phyloP scores from a whole-genome alignment of 2,797 vertebrate genomes.

The Platyrinchus mystaceus region DNA sequence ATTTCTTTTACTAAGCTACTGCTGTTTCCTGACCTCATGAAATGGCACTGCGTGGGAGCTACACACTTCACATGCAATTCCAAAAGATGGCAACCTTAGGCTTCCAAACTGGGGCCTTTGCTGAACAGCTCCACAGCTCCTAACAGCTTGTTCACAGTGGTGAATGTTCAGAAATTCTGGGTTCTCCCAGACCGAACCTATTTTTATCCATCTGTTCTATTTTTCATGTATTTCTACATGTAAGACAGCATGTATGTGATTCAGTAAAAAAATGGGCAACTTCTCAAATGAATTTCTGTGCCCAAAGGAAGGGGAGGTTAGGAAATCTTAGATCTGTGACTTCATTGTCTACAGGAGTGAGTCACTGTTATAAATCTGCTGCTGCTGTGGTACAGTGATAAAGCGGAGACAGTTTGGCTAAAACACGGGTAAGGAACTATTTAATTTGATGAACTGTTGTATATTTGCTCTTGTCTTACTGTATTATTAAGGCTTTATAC shows the following conservation, averaged over 20 bases:
- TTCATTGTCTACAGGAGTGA: not conserved
- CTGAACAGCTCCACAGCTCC: not conserved
- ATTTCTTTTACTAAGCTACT: not conserved
- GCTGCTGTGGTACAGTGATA: not conserved
- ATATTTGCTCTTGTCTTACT: not conserved
- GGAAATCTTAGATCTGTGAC: not conserved
- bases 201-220: not conserved
- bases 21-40: not conserved
- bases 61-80: conserved; percentile 33
- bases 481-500: not conserved
- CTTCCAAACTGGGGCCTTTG: conserved; percentile 3
- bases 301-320: not conserved
- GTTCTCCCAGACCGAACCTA: not conserved
- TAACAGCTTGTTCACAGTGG: not conserved
- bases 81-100: conserved; percentile 59
- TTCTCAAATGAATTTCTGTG: not conserved
- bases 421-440: not conserved
- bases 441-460: not conserved
- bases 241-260: not conserved
- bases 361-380: not conserved
- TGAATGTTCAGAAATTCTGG: not conserved
- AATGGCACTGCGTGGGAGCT: not conserved
- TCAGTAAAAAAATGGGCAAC: not conserved
- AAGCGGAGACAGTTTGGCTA: not conserved
- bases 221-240: not conserved